Conservation (phyloP, 2,888 invertebrate species). For the Microctonus aethiopoides region DNA sequence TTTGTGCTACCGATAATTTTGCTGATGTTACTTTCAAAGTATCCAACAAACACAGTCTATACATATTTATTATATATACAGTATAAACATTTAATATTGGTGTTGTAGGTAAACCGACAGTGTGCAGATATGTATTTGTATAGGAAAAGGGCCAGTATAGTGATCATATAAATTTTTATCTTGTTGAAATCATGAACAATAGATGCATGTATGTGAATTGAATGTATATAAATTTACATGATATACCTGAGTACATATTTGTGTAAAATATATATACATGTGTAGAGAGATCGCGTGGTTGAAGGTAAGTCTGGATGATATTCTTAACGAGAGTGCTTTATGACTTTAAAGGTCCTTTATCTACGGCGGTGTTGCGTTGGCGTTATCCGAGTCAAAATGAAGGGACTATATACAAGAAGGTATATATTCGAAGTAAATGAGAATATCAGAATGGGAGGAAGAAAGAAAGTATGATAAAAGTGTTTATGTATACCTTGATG, state of each 20-base stretch:
- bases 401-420: slow-evolving; percentile 20
- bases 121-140: slow-evolving; percentile 33
- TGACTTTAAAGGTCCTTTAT: slow-evolving; percentile 61
- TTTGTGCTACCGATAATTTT: slow-evolving; percentile 12
- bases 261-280: background rate
- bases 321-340: slow-evolving; percentile 67
- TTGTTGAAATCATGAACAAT: slow-evolving; percentile 25
- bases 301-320: slow-evolving; percentile 65
- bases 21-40: background rate
- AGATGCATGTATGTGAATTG: background rate
- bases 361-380: slow-evolving; percentile 61
- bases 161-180: slow-evolving; percentile 48
- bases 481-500: slow-evolving; percentile 53
- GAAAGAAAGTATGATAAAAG: background rate
- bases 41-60: background rate
- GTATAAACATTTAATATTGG: background rate
- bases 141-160: slow-evolving; percentile 57
- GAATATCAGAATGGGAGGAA: slow-evolving; percentile 30
- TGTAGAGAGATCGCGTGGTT: slow-evolving; percentile 52
- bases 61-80: background rate
- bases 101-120: slow-evolving; percentile 36
- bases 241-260: background rate
- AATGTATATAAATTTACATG: slow-evolving; percentile 21
- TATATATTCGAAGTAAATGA: slow-evolving; percentile 39
- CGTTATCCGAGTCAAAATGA: slow-evolving; percentile 60